Evolutionary conservation across 1,140 invertebrate species (phyloP).

Genomic region (Zaprionus inermis): DNA sequence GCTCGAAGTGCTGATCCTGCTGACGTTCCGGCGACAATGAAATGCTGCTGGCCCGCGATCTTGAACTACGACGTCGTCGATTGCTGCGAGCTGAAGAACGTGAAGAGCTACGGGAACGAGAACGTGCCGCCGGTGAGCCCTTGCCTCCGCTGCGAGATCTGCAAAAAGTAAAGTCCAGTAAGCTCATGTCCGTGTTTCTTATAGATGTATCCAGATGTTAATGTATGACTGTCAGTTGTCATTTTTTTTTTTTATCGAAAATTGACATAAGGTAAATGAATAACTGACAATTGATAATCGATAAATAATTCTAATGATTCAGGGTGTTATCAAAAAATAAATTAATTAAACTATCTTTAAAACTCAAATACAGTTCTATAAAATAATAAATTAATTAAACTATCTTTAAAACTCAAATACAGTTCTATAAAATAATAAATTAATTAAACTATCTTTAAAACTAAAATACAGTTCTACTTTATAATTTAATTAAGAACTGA

Average conservation of each 20-base stretch:
- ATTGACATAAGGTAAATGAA: background rate
- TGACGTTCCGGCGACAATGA: constrained; percentile 56
- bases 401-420: background rate
- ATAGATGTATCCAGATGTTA: background rate
- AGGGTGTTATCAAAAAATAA: background rate
- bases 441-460: background rate
- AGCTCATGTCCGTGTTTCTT: background rate
- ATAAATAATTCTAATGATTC: background rate
- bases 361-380: background rate
- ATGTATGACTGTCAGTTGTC: background rate
- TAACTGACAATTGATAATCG: background rate
- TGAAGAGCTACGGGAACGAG: constrained; percentile 64
- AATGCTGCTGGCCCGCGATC: constrained; percentile 39
- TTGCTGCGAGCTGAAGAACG: constrained; percentile 63
- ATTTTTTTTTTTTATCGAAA: constrained; percentile 13
- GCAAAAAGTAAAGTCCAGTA: background rate
- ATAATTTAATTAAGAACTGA: background rate
- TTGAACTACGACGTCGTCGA: constrained; percentile 31
- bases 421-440: background rate
- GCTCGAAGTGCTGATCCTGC: constrained; percentile 88
- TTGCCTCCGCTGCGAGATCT: constrained; percentile 54
- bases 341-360: background rate
- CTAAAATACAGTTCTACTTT: background rate
- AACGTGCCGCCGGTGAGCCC: constrained; percentile 28
- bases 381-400: background rate